Base-by-base conservation (phyloP, 2,888 invertebrate genomes). In the Carcina quercana region DNA sequence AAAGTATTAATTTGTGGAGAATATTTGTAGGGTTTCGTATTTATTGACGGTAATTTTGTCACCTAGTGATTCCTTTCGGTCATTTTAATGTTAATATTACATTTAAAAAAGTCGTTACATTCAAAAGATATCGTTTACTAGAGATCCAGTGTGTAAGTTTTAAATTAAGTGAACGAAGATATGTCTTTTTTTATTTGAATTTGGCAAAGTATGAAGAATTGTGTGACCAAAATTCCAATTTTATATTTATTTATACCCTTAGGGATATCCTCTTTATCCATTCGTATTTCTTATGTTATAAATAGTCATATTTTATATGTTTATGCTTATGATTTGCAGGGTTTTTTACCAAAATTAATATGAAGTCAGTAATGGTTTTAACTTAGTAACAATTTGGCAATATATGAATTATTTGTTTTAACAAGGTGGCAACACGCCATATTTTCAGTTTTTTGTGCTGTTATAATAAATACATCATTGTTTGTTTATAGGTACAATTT, bases 131-230 rank as follows among this genome's bases (percentile, higher is more conserved):
- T 25, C 13, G 17, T 7, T 7, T 17, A 2, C 12, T 28, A 47
- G 43, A 39, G 42, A 53, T 54, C 53, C 54, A 56, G 54, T 58
- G 52, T 54, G 45, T 47, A 44, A 48, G 44, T 47, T 49, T 50
- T 40, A 45, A 47, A n/a, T n/a, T n/a, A 49, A 54, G 52, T 56
- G 54, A 59, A n/a, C n/a, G 47, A 56, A 48, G 38, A 42, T 57
- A 57, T 55, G 57, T 57, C 55, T 47, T 50, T 51, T 52, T 49
- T 50, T 35, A 43, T 37, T 38, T 38, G 25, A 34, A 17, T 34
- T 56, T 51, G 53, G 51, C 50, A 50, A 51, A 43, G 37, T 50
- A 37, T 42, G 43, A 52, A 52, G 49, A 45, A 50, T 50, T 50
- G 45, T 47, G 34, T 49, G 43, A 30, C 32, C 33, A 29, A 34